Evolutionary conservation across 2,888 invertebrate genomes (phyloP).

Genomic region (Crocallis elinguaria): DNA sequence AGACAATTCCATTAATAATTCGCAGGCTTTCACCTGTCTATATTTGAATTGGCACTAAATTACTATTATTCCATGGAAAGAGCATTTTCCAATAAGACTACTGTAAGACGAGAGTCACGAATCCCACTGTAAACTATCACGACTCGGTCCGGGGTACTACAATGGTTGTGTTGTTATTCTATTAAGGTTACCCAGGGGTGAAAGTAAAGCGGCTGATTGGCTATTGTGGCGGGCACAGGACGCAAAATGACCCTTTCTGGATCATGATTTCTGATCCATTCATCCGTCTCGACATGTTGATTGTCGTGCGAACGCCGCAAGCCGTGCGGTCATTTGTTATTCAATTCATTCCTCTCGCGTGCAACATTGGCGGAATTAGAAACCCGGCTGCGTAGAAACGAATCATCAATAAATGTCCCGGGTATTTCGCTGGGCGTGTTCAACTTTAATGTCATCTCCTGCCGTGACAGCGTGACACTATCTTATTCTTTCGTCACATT

Average conservation of each 20-base stretch:
- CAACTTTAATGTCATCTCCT: slow-evolving; percentile 12
- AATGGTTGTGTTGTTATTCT: slow-evolving; percentile 75
- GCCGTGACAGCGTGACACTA: slow-evolving; percentile 16
- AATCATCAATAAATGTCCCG: slow-evolving; percentile 55
- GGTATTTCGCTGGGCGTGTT: slow-evolving; percentile 24
- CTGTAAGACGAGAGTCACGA: slow-evolving; percentile 78
- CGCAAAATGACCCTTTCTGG: slow-evolving; percentile 63
- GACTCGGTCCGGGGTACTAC: slow-evolving; percentile 72
- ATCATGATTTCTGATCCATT: slow-evolving; percentile 71
- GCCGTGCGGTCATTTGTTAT: slow-evolving; percentile 66
- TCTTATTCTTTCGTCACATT: slow-evolving; percentile 7
- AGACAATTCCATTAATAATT: slow-evolving; percentile 53
- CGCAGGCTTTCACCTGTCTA: slow-evolving; percentile 73
- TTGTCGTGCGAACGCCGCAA: slow-evolving; percentile 72
- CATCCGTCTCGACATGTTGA: slow-evolving; percentile 69
- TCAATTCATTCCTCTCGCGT: slow-evolving; percentile 59
- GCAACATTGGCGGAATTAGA: slow-evolving; percentile 63
- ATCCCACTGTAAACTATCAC: slow-evolving; percentile 77
- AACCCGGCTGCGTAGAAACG: slow-evolving; percentile 57
- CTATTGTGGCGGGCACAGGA: slow-evolving; percentile 67
- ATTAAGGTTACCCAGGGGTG: slow-evolving; percentile 75
- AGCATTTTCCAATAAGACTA: slow-evolving; percentile 75
- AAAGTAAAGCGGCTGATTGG: slow-evolving; percentile 77
- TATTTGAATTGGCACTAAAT: slow-evolving; percentile 67
- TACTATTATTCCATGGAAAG: slow-evolving; percentile 67